Evolutionary conservation across 1,140 invertebrate genomes (phyloP).

Genomic region (Sinella curviseta): DNA sequence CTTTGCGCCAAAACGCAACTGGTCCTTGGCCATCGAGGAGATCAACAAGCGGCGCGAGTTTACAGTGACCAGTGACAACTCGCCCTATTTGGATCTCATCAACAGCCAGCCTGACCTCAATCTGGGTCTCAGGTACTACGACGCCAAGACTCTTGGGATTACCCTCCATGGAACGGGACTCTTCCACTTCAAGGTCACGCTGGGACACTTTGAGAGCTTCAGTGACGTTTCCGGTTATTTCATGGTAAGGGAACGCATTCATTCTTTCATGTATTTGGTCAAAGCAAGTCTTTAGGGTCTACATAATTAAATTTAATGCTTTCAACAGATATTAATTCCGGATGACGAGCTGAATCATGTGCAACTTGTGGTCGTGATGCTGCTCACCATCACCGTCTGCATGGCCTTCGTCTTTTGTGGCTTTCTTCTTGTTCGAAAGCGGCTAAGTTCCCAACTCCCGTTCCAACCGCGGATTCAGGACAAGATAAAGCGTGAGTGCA

Average conservation of each 20-base stretch:
- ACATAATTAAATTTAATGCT: background rate
- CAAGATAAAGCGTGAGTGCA: background rate
- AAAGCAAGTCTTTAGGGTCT: too few species aligned
- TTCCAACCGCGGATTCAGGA: background rate
- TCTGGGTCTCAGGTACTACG: background rate
- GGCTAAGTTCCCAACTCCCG: slow-evolving; percentile 6
- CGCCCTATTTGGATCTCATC: background rate
- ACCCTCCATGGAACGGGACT: slow-evolving; percentile 32
- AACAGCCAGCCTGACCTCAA: background rate
- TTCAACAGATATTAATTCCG: background rate
- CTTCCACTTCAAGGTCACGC: slow-evolving; percentile 32
- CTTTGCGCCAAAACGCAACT: slow-evolving; percentile 5
- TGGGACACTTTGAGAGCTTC: slow-evolving; percentile 34
- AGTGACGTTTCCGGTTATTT: slow-evolving; percentile 34
- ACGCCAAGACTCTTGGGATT: background rate
- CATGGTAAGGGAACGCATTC: slow-evolving; percentile 12
- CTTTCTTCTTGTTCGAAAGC: background rate
- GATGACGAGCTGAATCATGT: slow-evolving; percentile 11
- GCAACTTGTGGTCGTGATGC: slow-evolving; percentile 5
- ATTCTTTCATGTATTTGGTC: background rate
- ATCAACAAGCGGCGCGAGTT: slow-evolving; percentile 27
- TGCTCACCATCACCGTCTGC: slow-evolving; percentile 2
- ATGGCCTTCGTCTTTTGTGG: background rate
- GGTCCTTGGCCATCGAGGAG: slow-evolving; percentile 24
- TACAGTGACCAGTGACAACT: background rate